Evolutionary conservation across 1,140 invertebrate genomes (phyloP), one percentile per base, ranked within the genome.

Genomic region (Drosophila hydei): DNA sequence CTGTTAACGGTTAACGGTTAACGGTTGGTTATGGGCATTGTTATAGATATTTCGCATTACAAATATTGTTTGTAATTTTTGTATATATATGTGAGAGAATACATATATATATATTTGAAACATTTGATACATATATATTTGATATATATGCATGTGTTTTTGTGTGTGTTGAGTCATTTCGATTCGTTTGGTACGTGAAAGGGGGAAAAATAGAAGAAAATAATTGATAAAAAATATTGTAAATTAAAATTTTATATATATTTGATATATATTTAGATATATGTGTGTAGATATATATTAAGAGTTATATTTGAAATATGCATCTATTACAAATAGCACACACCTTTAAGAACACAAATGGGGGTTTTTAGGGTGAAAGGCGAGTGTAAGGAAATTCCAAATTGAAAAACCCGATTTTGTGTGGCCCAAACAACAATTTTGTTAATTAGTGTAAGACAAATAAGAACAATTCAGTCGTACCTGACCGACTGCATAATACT

Each of bases 181-280:
- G 56, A 68, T 79, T 63, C 65, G 56, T 72, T 79, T 63, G 72
- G 55, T 70, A 47, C 55, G 51, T 74, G 61, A 70, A 67, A 74
- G 73, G 65, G 59, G 38, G 14, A 42, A 73, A 74, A 77, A 79
- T 81, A 81, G 78, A 81, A 79, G 78, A 79, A 79, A 81, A 79
- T 61, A 79, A 76, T 69, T 79, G 19, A 70, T 74, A 68, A 77
- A 78, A 75, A 74, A 74, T 76, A 68, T 81, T 73, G 65, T 74
- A 71, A 79, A 74, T 63, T 58, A 72, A 68, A 72, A 72, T 54
- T 60, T 38, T 50, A 72, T 67, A 56, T 60, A 58, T 56, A 30
- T 71, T 56, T 14, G 27, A 65, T 30, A 47, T 43, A 51, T 47
- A 55, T 45, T 40, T 50, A 60, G 48, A 27, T 8, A 47, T 47